Evolutionary conservation across 2,888 invertebrate species (phyloP).

Genomic region (Clusia tigrina): DNA sequence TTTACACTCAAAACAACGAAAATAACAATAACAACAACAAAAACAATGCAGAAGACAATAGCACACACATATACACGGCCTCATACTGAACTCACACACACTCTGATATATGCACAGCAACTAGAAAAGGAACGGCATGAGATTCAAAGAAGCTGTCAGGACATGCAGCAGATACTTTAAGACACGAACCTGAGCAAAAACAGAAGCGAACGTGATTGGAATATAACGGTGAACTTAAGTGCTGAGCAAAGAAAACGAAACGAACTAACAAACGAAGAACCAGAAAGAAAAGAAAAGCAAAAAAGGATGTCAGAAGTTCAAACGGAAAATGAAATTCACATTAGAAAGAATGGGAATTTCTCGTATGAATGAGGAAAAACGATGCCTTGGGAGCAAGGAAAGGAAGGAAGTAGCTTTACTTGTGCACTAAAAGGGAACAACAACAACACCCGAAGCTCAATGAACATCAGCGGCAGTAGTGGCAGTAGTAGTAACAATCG

Average conservation of each 20-base stretch:
- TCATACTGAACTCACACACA: too few species aligned
- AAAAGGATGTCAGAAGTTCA: slow-evolving; percentile 43
- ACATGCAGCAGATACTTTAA: not conserved
- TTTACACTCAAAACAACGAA: slow-evolving; percentile 11
- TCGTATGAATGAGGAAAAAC: not conserved
- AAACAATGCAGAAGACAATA: slow-evolving; percentile 34
- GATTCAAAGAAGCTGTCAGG: not conserved
- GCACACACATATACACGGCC: slow-evolving; percentile 22
- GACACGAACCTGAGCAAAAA: slow-evolving; percentile 4
- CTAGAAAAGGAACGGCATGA: slow-evolving; percentile 22
- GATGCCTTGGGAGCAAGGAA: not conserved
- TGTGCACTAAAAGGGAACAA: slow-evolving; percentile 12
- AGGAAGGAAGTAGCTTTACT: not conserved
- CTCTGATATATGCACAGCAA: not conserved
- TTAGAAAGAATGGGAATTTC: slow-evolving; percentile 36
- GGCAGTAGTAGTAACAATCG: too few species aligned
- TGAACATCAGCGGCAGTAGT: too few species aligned
- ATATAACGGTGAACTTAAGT: slow-evolving; percentile 53
- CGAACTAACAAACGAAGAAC: slow-evolving; percentile 13
- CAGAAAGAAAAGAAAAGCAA: slow-evolving; percentile 29
- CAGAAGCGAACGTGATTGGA: slow-evolving; percentile 54
- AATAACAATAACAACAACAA: slow-evolving; percentile 8
- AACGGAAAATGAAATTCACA: slow-evolving; percentile 56
- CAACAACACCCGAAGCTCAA: slow-evolving; percentile 20
- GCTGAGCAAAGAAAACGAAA: slow-evolving; percentile 38